Evolutionary conservation across 2,797 vertebrate genomes (phyloP).

Genomic region (Acipenser transmontanus): DNA sequence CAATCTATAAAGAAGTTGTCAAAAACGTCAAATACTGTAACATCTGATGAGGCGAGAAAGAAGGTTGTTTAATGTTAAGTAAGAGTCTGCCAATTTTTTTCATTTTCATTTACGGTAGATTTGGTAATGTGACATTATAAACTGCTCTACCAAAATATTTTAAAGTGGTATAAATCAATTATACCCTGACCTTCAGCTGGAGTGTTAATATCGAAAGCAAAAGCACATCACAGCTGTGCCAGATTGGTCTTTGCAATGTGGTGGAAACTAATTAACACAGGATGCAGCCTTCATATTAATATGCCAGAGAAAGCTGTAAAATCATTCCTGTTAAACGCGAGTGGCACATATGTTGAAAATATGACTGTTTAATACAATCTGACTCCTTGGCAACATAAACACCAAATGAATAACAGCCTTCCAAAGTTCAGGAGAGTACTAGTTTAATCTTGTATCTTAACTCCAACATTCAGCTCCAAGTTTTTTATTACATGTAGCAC

Average conservation of each 20-base stretch:
- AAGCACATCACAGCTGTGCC: not conserved
- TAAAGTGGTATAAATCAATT: too few relatives aligned
- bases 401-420: constrained; percentile 2
- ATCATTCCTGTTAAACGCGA: constrained; percentile 8
- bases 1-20: too few relatives aligned
- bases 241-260: constrained; percentile 11
- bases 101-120: too few relatives aligned
- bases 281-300: constrained; percentile 14
- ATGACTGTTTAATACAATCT: not conserved
- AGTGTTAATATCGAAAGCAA: not conserved
- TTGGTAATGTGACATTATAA: too few relatives aligned
- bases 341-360: constrained; percentile 13
- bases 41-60: too few relatives aligned
- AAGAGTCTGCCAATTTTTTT: too few relatives aligned
- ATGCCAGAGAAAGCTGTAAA: constrained; percentile 8
- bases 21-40: too few relatives aligned
- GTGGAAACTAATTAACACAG: constrained; percentile 7
- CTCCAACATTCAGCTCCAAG: not conserved
- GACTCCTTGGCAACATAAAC: not conserved
- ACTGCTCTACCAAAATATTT: too few relatives aligned
- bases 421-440: not conserved
- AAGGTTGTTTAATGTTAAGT: too few relatives aligned
- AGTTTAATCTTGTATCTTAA: not conserved
- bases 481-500: too few relatives aligned
- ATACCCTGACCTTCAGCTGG: not conserved